Evolutionary conservation across 2,888 invertebrate genomes (phyloP).

Genomic region (Hirtodrosophila duncani): DNA sequence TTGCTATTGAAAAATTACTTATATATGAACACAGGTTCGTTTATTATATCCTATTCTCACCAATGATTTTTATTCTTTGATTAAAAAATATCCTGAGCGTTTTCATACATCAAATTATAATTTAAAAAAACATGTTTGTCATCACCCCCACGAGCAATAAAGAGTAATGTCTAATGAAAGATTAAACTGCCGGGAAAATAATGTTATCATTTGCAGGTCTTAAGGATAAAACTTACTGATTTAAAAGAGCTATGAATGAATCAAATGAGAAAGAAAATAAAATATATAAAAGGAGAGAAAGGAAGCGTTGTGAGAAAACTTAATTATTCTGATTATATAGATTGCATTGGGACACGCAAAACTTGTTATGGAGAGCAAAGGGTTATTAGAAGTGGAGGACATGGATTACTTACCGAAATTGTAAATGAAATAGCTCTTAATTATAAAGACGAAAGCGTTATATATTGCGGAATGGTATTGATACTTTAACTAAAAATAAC

Average conservation of each 20-base stretch:
- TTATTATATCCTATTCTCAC: not conserved
- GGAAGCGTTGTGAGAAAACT: not conserved
- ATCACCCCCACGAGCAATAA: not conserved
- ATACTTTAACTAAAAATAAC: not conserved
- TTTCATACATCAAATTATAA: not conserved
- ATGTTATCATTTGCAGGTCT: not conserved
- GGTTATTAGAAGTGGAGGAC: not conserved
- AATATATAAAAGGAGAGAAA: not conserved
- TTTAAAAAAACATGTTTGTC: not conserved
- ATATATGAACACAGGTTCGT: not conserved
- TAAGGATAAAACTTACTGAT: not conserved
- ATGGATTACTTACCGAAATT: not conserved
- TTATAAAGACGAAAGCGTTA: not conserved
- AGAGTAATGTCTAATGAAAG: not conserved
- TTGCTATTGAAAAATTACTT: conserved; percentile 3
- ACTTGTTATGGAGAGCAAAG: not conserved
- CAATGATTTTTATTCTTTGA: not conserved
- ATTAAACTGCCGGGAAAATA: not conserved
- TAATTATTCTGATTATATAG: not conserved
- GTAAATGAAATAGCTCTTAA: not conserved
- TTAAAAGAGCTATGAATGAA: not conserved
- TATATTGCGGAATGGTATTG: not conserved
- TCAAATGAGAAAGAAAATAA: not conserved
- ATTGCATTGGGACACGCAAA: not conserved
- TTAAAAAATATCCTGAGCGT: not conserved